These are phyloP conservation scores for Melanocharis versteri DNA, from an alignment of 2,113 vertebrate species.

Conservation along the genomic window DNA sequence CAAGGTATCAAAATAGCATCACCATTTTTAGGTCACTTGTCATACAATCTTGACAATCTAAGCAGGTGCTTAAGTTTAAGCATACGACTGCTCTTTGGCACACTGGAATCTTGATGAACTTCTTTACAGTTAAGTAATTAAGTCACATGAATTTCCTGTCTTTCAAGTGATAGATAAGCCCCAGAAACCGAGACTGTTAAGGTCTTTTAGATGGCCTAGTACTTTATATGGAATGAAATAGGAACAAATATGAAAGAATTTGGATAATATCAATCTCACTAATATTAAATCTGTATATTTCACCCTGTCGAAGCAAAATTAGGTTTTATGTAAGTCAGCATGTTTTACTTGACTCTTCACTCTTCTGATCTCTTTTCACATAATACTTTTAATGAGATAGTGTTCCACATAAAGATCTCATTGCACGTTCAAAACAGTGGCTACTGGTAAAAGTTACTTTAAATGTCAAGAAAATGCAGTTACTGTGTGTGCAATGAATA, in stretches of 20 bases:
- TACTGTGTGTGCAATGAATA: not conserved
- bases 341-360: not conserved
- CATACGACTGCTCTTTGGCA: fast-evolving
- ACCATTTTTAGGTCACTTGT: conserved; percentile 15
- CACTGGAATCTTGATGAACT: not conserved
- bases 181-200: not conserved
- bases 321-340: not conserved
- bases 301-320: not conserved
- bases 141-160: not conserved
- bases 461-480: not conserved
- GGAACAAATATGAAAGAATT: not conserved
- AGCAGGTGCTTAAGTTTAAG: not conserved
- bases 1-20: conserved; percentile 14
- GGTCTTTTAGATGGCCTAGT: not conserved
- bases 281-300: not conserved
- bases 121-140: not conserved
- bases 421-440: not conserved
- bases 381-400: not conserved
- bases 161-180: not conserved
- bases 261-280: not conserved
- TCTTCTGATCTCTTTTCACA: not conserved
- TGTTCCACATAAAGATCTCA: not conserved
- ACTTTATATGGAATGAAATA: not conserved
- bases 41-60: not conserved
- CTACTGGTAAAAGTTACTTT: not conserved